phyloP scores from a whole-genome alignment of 1,140 invertebrate genomes.

The Acarapis woodi region DNA sequence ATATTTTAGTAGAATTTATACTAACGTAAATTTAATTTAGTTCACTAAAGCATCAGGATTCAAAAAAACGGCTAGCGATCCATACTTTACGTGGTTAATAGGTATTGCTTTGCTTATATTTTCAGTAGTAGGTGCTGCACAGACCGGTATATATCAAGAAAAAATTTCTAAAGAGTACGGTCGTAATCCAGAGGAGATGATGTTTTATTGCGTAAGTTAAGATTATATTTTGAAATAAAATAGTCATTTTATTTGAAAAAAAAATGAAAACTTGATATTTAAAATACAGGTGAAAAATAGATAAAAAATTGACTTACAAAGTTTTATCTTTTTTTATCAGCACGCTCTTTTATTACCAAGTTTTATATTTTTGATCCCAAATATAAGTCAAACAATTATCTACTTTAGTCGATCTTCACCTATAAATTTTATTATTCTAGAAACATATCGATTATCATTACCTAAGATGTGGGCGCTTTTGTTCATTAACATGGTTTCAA shows the following conservation, averaged over 20 bases:
- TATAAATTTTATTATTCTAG: slow-evolving; percentile 9
- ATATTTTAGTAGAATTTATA: not conserved
- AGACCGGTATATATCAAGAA: slow-evolving; percentile 93
- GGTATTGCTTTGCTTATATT: slow-evolving; percentile 56
- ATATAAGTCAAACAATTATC: slow-evolving; percentile 36
- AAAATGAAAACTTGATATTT: no score
- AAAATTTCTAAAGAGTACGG: slow-evolving; percentile 51
- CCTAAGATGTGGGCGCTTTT: slow-evolving; percentile 50
- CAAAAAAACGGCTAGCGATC: not conserved
- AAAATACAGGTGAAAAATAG: not conserved
- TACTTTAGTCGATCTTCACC: slow-evolving; percentile 18
- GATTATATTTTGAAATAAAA: not conserved
- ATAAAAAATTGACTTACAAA: not conserved
- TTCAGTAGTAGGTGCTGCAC: slow-evolving; percentile 67
- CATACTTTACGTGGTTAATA: slow-evolving; percentile 16
- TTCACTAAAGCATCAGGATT: not conserved
- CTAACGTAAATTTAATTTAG: not conserved
- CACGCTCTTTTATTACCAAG: slow-evolving; percentile 61
- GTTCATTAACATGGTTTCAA: slow-evolving; percentile 55
- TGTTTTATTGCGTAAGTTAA: slow-evolving; percentile 50
- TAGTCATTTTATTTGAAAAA: not conserved
- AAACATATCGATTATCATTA: slow-evolving; percentile 22
- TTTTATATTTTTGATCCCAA: slow-evolving; percentile 38
- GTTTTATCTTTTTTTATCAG: slow-evolving; percentile 19
- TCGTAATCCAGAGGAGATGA: slow-evolving; percentile 73